phyloP scores from a whole-genome alignment of 2,888 invertebrate species.

The Scaptomyza polygonia region DNA sequence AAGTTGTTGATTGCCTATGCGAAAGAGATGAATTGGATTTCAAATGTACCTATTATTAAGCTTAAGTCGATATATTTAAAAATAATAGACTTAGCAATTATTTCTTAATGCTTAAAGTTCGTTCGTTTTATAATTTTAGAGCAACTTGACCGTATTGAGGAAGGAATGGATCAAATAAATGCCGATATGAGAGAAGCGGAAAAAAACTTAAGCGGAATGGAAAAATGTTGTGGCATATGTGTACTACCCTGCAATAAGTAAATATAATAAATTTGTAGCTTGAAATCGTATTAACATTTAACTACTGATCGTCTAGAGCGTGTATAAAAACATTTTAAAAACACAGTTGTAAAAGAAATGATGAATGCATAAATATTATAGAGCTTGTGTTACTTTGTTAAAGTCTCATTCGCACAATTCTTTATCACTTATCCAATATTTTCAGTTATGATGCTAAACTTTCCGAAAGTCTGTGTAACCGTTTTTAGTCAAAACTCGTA shows the following conservation, averaged over 20 bases:
- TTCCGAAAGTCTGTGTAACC: no score
- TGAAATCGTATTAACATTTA: background rate
- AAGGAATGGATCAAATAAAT: slow-evolving; percentile 99
- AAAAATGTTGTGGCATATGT: slow-evolving; percentile 99
- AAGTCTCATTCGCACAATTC: no score
- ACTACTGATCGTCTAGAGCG: no score
- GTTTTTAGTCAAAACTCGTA: no score
- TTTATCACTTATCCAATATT: no score
- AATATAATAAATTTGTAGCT: slow-evolving; percentile 23
- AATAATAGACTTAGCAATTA: background rate
- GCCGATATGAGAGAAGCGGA: slow-evolving; percentile 99
- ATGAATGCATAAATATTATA: no score
- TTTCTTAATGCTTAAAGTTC: background rate
- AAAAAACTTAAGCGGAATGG: slow-evolving; percentile 99
- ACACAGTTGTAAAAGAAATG: no score
- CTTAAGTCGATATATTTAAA: background rate
- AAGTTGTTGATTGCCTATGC: no score
- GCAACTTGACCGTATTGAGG: slow-evolving; percentile 99
- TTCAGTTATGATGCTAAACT: no score
- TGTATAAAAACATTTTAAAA: background rate
- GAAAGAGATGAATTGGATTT: no score
- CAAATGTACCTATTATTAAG: background rate
- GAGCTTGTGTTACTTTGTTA: no score
- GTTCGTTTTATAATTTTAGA: slow-evolving; percentile 85
- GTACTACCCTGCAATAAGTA: slow-evolving; percentile 99